A percentile compares a stretch with the other conserved stretches of the same genome.
Conservation (phyloP, 2,113 vertebrate species). For the Natator depressus region DNA sequence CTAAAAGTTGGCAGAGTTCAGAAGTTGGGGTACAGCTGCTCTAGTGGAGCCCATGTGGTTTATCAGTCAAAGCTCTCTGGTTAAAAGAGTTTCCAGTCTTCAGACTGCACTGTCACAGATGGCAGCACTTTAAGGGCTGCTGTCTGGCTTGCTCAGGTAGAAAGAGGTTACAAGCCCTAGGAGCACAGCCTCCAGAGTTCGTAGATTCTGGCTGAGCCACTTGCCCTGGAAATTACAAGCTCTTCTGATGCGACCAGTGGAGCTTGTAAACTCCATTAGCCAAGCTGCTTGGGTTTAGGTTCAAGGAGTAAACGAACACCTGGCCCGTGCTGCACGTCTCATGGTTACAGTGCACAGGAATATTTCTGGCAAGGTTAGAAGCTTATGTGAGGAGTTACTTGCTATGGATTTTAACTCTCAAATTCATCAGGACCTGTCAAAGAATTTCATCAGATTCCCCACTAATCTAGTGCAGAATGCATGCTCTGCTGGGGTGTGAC, state of each 20-base stretch:
- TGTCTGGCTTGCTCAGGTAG: not conserved
- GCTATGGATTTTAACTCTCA: not conserved
- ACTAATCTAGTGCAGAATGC: not conserved
- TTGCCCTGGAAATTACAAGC: accelerated
- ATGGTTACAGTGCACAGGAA: not conserved
- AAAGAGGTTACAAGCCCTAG: not conserved
- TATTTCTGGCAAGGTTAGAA: not conserved
- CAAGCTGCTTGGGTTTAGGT: not conserved
- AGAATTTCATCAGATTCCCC: not conserved
- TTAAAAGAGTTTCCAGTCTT: not conserved
- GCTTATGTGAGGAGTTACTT: not conserved
- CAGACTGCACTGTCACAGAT: not conserved
- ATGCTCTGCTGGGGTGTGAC: not conserved
- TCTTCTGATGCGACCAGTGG: not conserved
- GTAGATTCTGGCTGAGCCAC: not conserved
- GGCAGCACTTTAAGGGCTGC: not conserved
- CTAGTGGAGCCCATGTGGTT: not conserved
- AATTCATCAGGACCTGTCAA: too few species aligned
- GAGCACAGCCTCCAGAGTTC: not conserved
- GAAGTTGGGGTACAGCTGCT: not conserved
- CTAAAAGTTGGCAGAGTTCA: not conserved
- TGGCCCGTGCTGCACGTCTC: not conserved
- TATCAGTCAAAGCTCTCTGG: accelerated
- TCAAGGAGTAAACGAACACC: not conserved
- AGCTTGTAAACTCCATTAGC: not conserved